These are phyloP conservation scores for Prochilodus magdalenae DNA, from an alignment of 2,113 vertebrate species.

Conservation along the genomic window DNA sequence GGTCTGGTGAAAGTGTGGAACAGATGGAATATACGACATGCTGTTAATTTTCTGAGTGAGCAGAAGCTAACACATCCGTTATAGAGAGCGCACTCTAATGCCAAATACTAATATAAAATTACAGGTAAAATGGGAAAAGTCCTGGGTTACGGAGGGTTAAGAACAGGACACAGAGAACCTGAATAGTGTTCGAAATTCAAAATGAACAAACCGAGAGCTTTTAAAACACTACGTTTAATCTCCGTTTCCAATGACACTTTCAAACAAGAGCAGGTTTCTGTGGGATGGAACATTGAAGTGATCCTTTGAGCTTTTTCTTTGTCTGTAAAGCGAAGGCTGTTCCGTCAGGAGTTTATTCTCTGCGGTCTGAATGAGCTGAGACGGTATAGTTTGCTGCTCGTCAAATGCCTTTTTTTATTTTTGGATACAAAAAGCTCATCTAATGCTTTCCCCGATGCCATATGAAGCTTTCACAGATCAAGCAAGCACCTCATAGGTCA, in stretches of 20 bases:
- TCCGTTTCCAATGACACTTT: not conserved
- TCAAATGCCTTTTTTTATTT: constrained; percentile 1
- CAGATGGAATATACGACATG: not conserved
- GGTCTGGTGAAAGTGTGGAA: not conserved
- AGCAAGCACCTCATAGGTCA: constrained; percentile 32
- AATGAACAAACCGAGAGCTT: not conserved
- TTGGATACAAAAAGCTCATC: constrained; percentile 29
- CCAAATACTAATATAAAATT: too few relatives aligned
- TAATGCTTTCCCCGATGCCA: constrained; percentile 21
- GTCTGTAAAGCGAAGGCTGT: constrained; percentile 6
- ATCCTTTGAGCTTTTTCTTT: not conserved
- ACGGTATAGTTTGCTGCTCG: constrained; percentile 6
- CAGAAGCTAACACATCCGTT: too few relatives aligned
- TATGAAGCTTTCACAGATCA: constrained; percentile 40
- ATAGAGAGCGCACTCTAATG: too few relatives aligned
- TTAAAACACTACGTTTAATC: not conserved
- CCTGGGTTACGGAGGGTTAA: not conserved
- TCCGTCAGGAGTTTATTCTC: not conserved
- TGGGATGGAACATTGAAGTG: not conserved
- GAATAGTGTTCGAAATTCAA: not conserved
- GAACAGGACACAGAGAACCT: not conserved
- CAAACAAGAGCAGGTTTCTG: not conserved
- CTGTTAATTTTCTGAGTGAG: too few relatives aligned
- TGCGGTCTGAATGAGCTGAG: constrained; percentile 17
- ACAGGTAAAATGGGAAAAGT: too few relatives aligned